Evolutionary conservation across 1,140 invertebrate genomes (phyloP).

Genomic region (Caligus rogercresseyi): DNA sequence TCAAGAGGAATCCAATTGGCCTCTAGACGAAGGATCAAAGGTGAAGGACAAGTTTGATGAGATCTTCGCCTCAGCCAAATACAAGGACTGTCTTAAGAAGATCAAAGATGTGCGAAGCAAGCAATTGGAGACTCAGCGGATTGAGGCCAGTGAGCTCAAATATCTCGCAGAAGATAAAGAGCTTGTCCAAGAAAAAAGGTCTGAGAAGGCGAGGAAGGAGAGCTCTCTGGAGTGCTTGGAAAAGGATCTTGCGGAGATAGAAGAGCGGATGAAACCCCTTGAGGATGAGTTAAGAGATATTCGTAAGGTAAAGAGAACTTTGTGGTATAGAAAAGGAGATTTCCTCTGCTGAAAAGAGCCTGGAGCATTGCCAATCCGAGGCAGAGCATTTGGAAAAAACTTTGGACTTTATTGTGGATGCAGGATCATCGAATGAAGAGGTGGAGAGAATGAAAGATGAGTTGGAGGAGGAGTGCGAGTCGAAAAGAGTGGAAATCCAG

Average conservation of each 20-base stretch:
- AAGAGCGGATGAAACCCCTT: constrained; percentile 2
- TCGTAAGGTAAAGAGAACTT: constrained; percentile 24
- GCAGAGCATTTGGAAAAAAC: not conserved
- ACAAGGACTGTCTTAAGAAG: constrained; percentile 74
- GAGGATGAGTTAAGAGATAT: constrained; percentile 15
- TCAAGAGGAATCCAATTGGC: constrained; percentile 93
- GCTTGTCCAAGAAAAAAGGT: constrained; percentile 7
- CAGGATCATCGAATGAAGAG: not conserved
- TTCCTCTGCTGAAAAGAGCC: constrained; percentile 15
- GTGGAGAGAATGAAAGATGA: not conserved
- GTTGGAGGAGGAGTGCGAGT: constrained; percentile 3
- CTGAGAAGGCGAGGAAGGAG: constrained; percentile 2
- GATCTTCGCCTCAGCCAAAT: constrained; percentile 85
- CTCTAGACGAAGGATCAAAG: constrained; percentile 76
- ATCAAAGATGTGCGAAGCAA: constrained; percentile 39
- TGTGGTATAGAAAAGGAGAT: constrained; percentile 13
- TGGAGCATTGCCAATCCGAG: constrained; percentile 3
- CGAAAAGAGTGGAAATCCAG: not conserved
- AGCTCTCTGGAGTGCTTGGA: constrained; percentile 23
- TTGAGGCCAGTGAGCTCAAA: constrained; percentile 9
- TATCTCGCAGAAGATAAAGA: constrained; percentile 13
- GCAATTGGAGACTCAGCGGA: not conserved
- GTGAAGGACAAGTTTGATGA: constrained; percentile 93
- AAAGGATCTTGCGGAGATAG: constrained; percentile 23
- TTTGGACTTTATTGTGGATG: not conserved